Evolutionary conservation across 2,113 vertebrate genomes (phyloP), one percentile per base, ranked within the genome.

Genomic region (Galemys pyrenaicus): DNA sequence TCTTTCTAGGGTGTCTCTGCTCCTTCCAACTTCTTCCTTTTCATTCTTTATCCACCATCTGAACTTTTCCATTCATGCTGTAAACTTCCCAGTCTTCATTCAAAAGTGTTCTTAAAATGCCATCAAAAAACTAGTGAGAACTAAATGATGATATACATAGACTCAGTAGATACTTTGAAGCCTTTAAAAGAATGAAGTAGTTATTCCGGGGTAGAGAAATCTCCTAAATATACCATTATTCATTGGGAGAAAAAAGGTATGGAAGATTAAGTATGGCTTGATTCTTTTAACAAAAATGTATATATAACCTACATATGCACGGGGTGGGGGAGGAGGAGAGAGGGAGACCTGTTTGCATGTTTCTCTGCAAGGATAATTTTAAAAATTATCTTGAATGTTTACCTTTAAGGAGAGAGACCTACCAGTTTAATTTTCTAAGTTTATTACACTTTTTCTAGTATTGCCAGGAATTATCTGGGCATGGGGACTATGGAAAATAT

Each of bases 331-430:
- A 51, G 49, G 13, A 12, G 13, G 49, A 54, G 51, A 62, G 3
- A 49, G 39, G n/a, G 20, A 92, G 44, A 77, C 7, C 71, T 28
- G 81, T 62, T 80, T 85, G 67, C 16, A 67, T 89, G 86, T 78
- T 91, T 92, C 91, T 64, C 44, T 71, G 1, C 32, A 90, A 92
- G 51, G 15, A 87, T 28, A 75, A 22, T 58, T n/a, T n/a, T 24
- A 89, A 46, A 39, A 46, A 65, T 83, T 68, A 88, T 86, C 94
- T 91, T 75, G 67, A 93, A 44, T 84, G 11, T 89, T 86, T 96
- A 78, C 54, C 35, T 92, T 92, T 92, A 65, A 93, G 46, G 15
- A 95, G 16, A 93, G 51, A 12, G 65, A 77, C 1, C 24, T 77
- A 56, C 24, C 85, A 44, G 85, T 80, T 67, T 88, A 46, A 93